These are phyloP conservation scores for Eupsilia transversa DNA, from an alignment of 2,888 invertebrate genomes.

Conservation along the genomic window DNA sequence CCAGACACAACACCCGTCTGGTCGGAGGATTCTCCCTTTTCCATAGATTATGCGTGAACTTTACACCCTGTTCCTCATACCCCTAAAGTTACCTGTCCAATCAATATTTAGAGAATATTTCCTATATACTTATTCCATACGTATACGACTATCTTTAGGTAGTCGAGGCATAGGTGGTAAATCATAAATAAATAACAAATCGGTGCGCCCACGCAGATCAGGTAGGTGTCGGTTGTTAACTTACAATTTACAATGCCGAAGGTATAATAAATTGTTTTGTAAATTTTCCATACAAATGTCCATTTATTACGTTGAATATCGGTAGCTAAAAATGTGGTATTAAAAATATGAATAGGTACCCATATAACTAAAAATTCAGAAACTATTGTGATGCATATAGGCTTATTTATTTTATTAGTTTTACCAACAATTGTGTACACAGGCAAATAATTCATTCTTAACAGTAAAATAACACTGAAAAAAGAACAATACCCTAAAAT, in stretches of 20 bases:
- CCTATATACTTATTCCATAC: too few relatives aligned
- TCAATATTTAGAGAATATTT: slow-evolving; percentile 25
- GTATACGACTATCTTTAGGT: slow-evolving; percentile 26
- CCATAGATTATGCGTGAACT: too few relatives aligned
- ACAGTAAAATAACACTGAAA: too few relatives aligned
- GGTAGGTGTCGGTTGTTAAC: slow-evolving; percentile 45
- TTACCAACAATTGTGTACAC: too few relatives aligned
- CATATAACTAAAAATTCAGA: background rate
- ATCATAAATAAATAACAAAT: slow-evolving; percentile 54
- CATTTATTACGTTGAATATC: slow-evolving; percentile 22
- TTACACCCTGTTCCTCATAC: too few relatives aligned
- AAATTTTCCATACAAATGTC: slow-evolving; percentile 21
- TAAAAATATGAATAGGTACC: background rate
- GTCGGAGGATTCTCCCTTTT: too few relatives aligned
- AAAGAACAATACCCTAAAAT: too few relatives aligned
- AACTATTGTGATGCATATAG: background rate
- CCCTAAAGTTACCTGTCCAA: background rate
- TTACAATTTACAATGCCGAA: slow-evolving; percentile 46
- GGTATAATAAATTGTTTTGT: slow-evolving; percentile 55
- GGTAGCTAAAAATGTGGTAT: slow-evolving; percentile 22
- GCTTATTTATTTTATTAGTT: too few relatives aligned
- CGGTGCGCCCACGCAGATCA: slow-evolving; percentile 55
- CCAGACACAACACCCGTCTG: too few relatives aligned
- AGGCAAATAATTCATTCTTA: too few relatives aligned
- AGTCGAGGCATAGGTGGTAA: slow-evolving; percentile 43